Evolutionary conservation across 2,888 invertebrate species (phyloP).

Genomic region (Yponomeuta cagnagella): DNA sequence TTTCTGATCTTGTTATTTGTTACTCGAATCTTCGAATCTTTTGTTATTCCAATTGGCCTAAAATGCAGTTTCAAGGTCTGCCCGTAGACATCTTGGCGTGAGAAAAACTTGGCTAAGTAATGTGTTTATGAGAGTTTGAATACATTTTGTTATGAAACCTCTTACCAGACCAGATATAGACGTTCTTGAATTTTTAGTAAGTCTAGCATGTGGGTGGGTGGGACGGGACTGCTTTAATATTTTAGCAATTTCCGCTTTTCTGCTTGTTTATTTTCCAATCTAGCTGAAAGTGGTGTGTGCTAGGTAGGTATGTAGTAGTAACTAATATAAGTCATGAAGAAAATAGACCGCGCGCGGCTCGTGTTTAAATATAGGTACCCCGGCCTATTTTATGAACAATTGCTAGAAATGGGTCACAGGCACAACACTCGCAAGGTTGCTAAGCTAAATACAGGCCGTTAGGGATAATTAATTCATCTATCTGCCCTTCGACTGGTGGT

Average conservation of each 20-base stretch:
- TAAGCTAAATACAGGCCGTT: neutral
- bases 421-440: constrained; percentile 20
- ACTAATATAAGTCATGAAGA: constrained; percentile 28
- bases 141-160: constrained; percentile 25
- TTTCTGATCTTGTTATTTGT: constrained; percentile 34
- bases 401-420: constrained; percentile 39
- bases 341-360: constrained; percentile 58
- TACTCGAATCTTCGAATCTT: constrained; percentile 39
- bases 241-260: neutral
- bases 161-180: neutral
- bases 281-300: constrained; percentile 29
- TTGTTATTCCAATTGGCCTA: constrained; percentile 53
- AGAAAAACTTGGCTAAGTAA: constrained; percentile 45
- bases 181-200: neutral
- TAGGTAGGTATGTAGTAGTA: neutral
- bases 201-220: neutral
- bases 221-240: neutral
- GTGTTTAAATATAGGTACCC: constrained; percentile 52
- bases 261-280: constrained; percentile 54
- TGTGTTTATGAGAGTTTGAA: constrained; percentile 43
- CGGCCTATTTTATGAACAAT: constrained; percentile 58
- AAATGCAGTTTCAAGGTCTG: constrained; percentile 56
- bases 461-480: neutral
- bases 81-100: constrained; percentile 22
- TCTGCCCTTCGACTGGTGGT: neutral